Evolutionary conservation across 2,113 vertebrate genomes (phyloP).

Genomic region (Acanthochromis polyacanthus): DNA sequence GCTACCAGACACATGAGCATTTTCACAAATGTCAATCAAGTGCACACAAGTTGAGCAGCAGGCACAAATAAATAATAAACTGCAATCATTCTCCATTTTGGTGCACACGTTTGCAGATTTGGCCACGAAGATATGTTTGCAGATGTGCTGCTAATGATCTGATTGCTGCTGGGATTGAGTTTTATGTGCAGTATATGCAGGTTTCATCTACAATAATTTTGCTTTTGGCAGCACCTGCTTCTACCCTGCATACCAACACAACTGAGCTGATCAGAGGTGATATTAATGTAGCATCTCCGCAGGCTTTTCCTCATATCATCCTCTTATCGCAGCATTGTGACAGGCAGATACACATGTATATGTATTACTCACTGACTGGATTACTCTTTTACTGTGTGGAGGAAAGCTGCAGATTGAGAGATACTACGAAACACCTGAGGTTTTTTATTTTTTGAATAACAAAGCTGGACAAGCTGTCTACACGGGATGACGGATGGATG

Average conservation of each 20-base stretch:
- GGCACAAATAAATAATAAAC: neutral
- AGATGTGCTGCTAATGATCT: neutral
- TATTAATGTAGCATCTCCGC: conserved; percentile 47
- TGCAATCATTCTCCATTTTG: neutral
- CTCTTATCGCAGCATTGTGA: conserved; percentile 54
- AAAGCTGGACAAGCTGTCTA: conserved; percentile 5
- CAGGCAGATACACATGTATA: conserved; percentile 29
- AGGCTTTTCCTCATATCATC: conserved; percentile 36
- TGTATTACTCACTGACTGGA: conserved; percentile 24
- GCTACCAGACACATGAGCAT: neutral
- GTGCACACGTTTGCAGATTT: neutral
- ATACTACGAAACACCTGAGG: conserved; percentile 24
- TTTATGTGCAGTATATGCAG: conserved; percentile 1
- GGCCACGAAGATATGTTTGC: neutral
- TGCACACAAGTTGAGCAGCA: neutral
- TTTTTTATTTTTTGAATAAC: neutral
- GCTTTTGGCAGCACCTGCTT: conserved; percentile 13
- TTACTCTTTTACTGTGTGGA: conserved; percentile 24
- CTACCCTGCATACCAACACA: conserved; percentile 20
- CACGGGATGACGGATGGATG: neutral
- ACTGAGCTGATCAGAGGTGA: conserved; percentile 46
- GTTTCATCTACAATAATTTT: neutral
- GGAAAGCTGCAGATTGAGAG: conserved; percentile 36
- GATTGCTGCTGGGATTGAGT: conserved; percentile 5
- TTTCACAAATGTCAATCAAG: neutral